These are phyloP conservation scores for Heliconius ismenius DNA, from an alignment of 2,888 invertebrate genomes.

Conservation along the genomic window DNA sequence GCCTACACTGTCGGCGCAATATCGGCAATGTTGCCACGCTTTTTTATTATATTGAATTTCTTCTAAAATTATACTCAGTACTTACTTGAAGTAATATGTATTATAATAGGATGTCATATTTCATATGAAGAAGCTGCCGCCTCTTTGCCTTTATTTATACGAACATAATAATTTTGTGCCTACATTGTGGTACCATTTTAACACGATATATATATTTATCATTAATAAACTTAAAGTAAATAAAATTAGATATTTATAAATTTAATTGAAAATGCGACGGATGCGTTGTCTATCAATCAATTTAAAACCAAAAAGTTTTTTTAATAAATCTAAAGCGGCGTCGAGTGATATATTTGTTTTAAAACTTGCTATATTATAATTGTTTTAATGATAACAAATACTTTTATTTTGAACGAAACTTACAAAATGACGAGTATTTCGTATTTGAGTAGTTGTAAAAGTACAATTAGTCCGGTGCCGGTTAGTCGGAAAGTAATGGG, in stretches of 20 bases:
- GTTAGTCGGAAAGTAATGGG: constrained; percentile 41
- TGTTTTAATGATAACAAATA: neutral
- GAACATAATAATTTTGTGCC: constrained; percentile 53
- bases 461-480: constrained; percentile 27
- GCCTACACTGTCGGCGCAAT: constrained; percentile 67
- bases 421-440: neutral
- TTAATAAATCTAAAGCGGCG: constrained; percentile 63
- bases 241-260: constrained; percentile 21
- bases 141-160: constrained; percentile 37
- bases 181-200: constrained; percentile 58
- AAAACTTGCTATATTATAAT: neutral
- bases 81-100: constrained; percentile 23
- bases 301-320: constrained; percentile 26
- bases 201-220: constrained; percentile 16
- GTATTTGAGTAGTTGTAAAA: neutral
- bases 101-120: constrained; percentile 28
- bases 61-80: constrained; percentile 19
- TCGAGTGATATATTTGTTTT: constrained; percentile 60
- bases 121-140: constrained; percentile 41
- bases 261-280: constrained; percentile 67
- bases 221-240: constrained; percentile 12
- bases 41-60: constrained; percentile 21
- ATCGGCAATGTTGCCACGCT: constrained; percentile 39
- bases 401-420: neutral
- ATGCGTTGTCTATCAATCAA: constrained; percentile 61